Conservation (phyloP, 2,113 vertebrate genomes). For the Neotragus moschatus region DNA sequence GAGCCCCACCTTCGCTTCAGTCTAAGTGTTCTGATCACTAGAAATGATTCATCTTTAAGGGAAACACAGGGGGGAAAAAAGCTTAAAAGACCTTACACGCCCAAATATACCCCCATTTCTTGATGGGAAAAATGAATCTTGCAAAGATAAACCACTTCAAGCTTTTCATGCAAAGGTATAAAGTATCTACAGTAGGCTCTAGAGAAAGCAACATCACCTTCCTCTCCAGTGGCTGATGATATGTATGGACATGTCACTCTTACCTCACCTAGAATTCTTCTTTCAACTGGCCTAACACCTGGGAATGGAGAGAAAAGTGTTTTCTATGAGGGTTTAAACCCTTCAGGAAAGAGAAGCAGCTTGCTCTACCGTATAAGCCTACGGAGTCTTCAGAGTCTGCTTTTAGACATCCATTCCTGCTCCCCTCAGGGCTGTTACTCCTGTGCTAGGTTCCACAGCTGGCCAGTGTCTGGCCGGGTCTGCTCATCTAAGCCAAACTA, state of each 20-base stretch:
- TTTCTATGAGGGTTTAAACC: not conserved
- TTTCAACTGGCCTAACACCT: not conserved
- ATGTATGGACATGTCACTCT: not conserved
- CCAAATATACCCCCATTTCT: not conserved
- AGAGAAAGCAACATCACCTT: not conserved
- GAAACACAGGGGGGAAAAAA: not conserved
- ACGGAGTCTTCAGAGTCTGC: not conserved
- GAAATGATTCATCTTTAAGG: not conserved
- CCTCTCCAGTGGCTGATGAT: not conserved
- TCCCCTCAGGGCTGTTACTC: not conserved
- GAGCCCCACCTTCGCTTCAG: not conserved
- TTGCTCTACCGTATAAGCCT: not conserved
- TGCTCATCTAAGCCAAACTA: not conserved
- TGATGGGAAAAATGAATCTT: not conserved
- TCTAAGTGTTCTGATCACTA: not conserved
- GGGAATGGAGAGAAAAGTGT: not conserved
- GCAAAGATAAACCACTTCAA: not conserved
- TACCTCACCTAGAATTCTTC: not conserved
- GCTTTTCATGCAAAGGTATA: not conserved
- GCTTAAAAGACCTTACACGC: not conserved
- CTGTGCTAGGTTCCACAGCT: not conserved
- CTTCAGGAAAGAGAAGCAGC: not conserved
- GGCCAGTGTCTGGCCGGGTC: not conserved
- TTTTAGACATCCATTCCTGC: not conserved
- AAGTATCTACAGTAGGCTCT: not conserved